Percentiles rank a stretch among this genome's conserved stretches.
Evolutionary conservation across 2,888 invertebrate genomes (phyloP).

Genomic region (Macropis europaea): DNA sequence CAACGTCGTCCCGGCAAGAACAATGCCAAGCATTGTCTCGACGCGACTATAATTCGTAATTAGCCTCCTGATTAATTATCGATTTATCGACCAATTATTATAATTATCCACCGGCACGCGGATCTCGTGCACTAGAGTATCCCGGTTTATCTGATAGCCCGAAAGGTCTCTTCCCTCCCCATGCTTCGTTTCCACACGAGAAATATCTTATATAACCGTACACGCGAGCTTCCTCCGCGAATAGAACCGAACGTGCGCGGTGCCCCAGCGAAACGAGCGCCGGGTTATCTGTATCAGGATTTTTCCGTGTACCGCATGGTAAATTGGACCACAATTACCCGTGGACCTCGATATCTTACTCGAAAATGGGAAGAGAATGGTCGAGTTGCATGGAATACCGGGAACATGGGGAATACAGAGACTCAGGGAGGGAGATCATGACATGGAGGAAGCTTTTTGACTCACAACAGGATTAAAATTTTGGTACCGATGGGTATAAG

Average conservation of each 20-base stretch:
- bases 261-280: background rate
- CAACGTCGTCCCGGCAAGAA: conserved; percentile 56
- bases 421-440: no score
- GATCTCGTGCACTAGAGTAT: conserved; percentile 51
- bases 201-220: conserved; percentile 23
- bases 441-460: no score
- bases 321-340: conserved; percentile 27
- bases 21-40: conserved; percentile 74
- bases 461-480: no score
- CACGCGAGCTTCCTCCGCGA: conserved; percentile 24
- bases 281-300: conserved; percentile 18
- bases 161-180: conserved; percentile 39
- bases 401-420: no score
- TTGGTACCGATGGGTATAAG: no score
- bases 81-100: conserved; percentile 77
- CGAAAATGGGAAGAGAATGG: no score
- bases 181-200: conserved; percentile 19
- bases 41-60: conserved; percentile 74
- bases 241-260: conserved; percentile 9
- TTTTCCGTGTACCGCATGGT: conserved; percentile 35
- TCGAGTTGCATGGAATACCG: no score
- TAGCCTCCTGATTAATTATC: conserved; percentile 77
- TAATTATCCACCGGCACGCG: conserved; percentile 64
- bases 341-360: conserved; percentile 15
- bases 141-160: conserved; percentile 51